Conservation (phyloP, 2,888 invertebrate species). For the Parascotia fuliginaria region DNA sequence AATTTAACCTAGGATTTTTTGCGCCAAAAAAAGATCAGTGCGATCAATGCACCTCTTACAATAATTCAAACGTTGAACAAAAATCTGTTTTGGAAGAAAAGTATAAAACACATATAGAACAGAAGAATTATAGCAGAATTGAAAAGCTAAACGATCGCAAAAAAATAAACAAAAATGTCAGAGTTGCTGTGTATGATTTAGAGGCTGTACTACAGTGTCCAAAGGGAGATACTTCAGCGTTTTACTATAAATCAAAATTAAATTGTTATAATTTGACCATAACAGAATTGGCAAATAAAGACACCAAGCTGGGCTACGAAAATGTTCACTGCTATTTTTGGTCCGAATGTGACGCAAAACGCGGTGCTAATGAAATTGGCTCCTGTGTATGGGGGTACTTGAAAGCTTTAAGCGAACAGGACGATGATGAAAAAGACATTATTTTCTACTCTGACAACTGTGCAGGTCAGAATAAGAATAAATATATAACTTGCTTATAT, state of each 20-base stretch:
- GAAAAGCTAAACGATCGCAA: no score
- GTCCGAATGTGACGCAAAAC: slow-evolving; percentile 5
- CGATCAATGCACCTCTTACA: slow-evolving; percentile 18
- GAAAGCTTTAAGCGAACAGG: not conserved
- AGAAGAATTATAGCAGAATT: no score
- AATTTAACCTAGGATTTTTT: slow-evolving; percentile 7
- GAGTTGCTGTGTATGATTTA: slow-evolving; percentile 33
- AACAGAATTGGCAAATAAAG: not conserved
- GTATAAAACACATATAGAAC: slow-evolving; percentile 15
- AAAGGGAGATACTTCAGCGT: slow-evolving; percentile 20
- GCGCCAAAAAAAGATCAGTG: slow-evolving; percentile 20
- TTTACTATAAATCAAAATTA: slow-evolving; percentile 32
- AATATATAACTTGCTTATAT: not conserved
- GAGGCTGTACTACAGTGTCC: slow-evolving; percentile 34
- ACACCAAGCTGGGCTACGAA: no score
- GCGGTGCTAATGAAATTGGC: not conserved
- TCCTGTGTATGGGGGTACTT: not conserved
- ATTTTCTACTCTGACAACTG: slow-evolving; percentile 26
- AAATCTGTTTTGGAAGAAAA: slow-evolving; percentile 6
- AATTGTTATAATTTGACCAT: slow-evolving; percentile 30
- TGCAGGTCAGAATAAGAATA: slow-evolving; percentile 11
- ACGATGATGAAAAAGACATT: not conserved
- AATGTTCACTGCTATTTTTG: slow-evolving; percentile 4
- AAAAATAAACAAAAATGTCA: slow-evolving; percentile 26
- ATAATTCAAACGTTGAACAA: slow-evolving; percentile 3